Evolutionary conservation across 2,113 vertebrate species (phyloP).

Genomic region (Nibea coibor): DNA sequence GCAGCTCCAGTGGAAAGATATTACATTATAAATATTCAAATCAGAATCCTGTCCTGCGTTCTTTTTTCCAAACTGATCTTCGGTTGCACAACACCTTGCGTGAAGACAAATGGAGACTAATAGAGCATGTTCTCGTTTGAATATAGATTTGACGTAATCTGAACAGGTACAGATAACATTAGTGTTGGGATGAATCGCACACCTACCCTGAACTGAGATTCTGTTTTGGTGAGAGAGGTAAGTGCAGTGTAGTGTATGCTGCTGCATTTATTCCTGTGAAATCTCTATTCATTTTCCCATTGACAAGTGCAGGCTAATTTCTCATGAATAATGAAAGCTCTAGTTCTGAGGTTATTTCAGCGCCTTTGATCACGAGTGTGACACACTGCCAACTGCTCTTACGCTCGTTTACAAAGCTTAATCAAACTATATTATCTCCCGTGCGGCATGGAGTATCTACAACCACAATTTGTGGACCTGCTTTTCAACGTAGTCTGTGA

Average conservation of each 20-base stretch:
- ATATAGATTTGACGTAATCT: background rate
- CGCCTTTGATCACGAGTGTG: constrained; percentile 53
- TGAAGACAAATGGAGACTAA: no score
- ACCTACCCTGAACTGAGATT: background rate
- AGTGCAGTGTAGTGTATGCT: background rate
- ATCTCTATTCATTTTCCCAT: constrained; percentile 21
- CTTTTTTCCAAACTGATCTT: no score
- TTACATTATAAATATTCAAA: no score
- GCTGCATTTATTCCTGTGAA: constrained; percentile 7
- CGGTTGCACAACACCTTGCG: no score
- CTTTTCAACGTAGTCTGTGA: no score
- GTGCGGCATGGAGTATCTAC: background rate
- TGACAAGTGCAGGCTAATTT: constrained; percentile 16
- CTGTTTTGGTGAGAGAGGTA: background rate
- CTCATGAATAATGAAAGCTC: constrained; percentile 48
- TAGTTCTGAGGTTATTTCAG: constrained; percentile 19
- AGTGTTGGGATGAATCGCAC: background rate
- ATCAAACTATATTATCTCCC: constrained; percentile 23
- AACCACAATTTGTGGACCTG: background rate
- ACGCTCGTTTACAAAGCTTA: constrained; percentile 36
- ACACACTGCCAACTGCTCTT: constrained; percentile 31
- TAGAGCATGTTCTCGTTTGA: background rate
- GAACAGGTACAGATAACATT: background rate
- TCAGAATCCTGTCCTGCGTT: no score
- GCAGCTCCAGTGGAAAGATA: no score